Evolutionary conservation across 2,113 vertebrate species (phyloP).

Genomic region (Turnix velox): DNA sequence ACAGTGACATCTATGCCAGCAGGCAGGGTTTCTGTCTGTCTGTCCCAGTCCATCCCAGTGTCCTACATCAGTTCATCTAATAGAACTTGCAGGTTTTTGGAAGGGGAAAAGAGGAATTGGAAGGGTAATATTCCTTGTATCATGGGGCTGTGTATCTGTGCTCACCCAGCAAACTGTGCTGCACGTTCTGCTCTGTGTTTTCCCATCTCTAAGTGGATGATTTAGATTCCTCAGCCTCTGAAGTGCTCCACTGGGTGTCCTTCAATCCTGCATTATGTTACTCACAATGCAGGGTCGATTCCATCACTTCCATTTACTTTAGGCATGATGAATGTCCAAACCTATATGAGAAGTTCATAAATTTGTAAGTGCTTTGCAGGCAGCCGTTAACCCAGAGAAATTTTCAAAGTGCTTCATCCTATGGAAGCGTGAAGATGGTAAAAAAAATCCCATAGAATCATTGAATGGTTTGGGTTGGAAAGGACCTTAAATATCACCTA

Average conservation of each 20-base stretch:
- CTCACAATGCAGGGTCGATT: slow-evolving; percentile 52
- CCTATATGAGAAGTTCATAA: slow-evolving; percentile 24
- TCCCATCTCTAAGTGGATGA: slow-evolving; percentile 43
- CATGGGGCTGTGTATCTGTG: not conserved
- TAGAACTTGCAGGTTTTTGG: slow-evolving; percentile 15
- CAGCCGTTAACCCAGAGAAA: slow-evolving; percentile 38
- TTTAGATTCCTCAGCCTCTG: slow-evolving; percentile 34
- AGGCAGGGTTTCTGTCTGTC: not conserved
- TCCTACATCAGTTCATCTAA: not conserved
- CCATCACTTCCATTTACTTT: slow-evolving; percentile 61
- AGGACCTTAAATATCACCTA: no score
- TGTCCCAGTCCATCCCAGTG: not conserved
- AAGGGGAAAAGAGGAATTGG: not conserved
- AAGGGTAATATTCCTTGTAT: not conserved
- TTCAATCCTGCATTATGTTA: slow-evolving; percentile 61
- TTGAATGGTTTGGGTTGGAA: no score
- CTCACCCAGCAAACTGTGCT: not conserved
- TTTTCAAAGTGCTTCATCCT: slow-evolving; percentile 16
- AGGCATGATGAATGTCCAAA: slow-evolving; percentile 58
- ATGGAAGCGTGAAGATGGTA: not conserved
- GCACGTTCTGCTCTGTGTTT: slow-evolving; percentile 19
- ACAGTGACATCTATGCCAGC: not conserved
- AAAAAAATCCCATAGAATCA: no score
- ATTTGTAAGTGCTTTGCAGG: slow-evolving; percentile 50
- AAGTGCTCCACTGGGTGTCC: slow-evolving; percentile 61